Evolutionary conservation across 2,888 invertebrate genomes (phyloP).

Genomic region (Gymnocheta viridis): DNA sequence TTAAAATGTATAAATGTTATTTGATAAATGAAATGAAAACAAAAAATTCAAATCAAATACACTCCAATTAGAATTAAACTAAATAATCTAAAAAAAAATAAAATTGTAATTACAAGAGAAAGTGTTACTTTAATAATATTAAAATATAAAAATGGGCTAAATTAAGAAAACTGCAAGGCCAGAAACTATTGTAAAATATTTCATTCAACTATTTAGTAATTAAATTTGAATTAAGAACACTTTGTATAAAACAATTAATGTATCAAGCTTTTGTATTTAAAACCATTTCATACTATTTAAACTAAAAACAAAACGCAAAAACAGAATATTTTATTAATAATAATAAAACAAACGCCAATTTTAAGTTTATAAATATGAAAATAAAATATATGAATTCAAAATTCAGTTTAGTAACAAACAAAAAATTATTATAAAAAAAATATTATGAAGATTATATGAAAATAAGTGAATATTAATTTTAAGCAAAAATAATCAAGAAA

Average conservation of each 20-base stretch:
- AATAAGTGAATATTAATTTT: slow-evolving; percentile 57
- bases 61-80: slow-evolving; percentile 71
- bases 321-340: slow-evolving; percentile 72
- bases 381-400: slow-evolving; percentile 65
- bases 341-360: slow-evolving; percentile 77
- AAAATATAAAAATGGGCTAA: slow-evolving; percentile 62
- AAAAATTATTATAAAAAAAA: slow-evolving; percentile 36
- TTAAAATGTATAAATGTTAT: slow-evolving; percentile 68
- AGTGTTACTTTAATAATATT: slow-evolving; percentile 70
- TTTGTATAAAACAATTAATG: slow-evolving; percentile 59
- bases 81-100: slow-evolving; percentile 29
- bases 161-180: slow-evolving; percentile 45
- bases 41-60: slow-evolving; percentile 55
- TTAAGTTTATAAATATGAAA: slow-evolving; percentile 67
- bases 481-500: slow-evolving; percentile 49
- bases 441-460: slow-evolving; percentile 49
- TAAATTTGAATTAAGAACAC: slow-evolving; percentile 34
- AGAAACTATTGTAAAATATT: slow-evolving; percentile 75
- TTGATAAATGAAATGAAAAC: slow-evolving; percentile 50
- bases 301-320: slow-evolving; percentile 72
- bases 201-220: slow-evolving; percentile 43
- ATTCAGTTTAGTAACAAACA: slow-evolving; percentile 42
- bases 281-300: slow-evolving; percentile 76
- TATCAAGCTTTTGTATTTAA: slow-evolving; percentile 78
- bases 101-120: slow-evolving; percentile 41